A percentile compares a stretch with the other conserved stretches of the same genome.
phyloP scores from a whole-genome alignment of 1,140 invertebrate genomes.

The Eulimnadia texana region DNA sequence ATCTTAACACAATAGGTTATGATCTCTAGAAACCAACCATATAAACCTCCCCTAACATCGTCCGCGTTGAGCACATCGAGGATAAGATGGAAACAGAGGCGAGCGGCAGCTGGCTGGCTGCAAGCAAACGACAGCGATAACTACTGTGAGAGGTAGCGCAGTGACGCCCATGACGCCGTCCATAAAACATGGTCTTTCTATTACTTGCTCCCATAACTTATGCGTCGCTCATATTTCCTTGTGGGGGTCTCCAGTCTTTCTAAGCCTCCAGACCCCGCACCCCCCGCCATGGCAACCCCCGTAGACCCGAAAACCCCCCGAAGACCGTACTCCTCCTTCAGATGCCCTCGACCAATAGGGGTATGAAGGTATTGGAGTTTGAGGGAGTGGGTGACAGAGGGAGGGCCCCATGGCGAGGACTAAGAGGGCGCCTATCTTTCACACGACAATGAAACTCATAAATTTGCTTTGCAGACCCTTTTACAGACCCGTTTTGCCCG shows the following conservation, averaged over 20 bases:
- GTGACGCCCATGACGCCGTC: slow-evolving; percentile 1
- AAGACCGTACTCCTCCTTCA: neutral
- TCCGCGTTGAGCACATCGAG: neutral
- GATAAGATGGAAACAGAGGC: neutral
- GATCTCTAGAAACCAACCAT: too few species aligned
- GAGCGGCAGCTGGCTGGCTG: neutral
- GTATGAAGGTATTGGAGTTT: too few species aligned
- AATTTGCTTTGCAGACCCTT: slow-evolving; percentile 5
- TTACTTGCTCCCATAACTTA: slow-evolving; percentile 11
- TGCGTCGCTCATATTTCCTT: slow-evolving; percentile 10
- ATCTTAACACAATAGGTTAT: too few species aligned
- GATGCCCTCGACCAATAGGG: too few species aligned
- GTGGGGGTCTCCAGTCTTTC: too few species aligned
- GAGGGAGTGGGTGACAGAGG: too few species aligned
- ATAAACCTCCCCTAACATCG: too few species aligned
- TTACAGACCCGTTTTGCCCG: neutral
- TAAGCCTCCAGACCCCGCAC: neutral
- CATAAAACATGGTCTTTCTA: slow-evolving; percentile 15
- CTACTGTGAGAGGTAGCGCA: neutral
- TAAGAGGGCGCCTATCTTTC: slow-evolving; percentile 1
- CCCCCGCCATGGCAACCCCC: too few species aligned
- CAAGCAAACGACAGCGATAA: neutral
- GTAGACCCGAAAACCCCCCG: neutral
- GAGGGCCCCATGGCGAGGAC: neutral
- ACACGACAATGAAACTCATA: slow-evolving; percentile 13